Conservation (phyloP, 2,113 vertebrate species). For the Pseudonaja textilis region DNA sequence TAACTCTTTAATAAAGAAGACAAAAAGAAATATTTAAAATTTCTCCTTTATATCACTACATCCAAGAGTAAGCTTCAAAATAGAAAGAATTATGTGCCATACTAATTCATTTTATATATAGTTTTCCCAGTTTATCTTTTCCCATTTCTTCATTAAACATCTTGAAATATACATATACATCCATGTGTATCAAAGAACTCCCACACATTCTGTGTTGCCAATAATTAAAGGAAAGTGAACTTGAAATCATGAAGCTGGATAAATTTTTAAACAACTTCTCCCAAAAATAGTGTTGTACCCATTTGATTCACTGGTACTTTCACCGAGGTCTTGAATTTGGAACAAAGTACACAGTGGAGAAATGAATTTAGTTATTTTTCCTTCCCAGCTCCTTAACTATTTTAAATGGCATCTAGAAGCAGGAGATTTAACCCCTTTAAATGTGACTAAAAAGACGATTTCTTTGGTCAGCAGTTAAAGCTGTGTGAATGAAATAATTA, state of each 20-base stretch:
- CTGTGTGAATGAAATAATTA: slow-evolving; percentile 75
- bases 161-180: background rate
- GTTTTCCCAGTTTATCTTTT: background rate
- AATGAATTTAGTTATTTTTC: slow-evolving; percentile 66
- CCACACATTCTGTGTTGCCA: slow-evolving; percentile 12
- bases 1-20: background rate
- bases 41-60: background rate
- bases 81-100: background rate
- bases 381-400: slow-evolving; percentile 69
- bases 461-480: slow-evolving; percentile 73
- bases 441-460: slow-evolving; percentile 75
- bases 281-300: slow-evolving; percentile 57
- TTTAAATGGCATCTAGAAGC: slow-evolving; percentile 70
- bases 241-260: slow-evolving; percentile 31
- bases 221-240: slow-evolving; percentile 23
- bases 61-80: background rate
- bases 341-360: slow-evolving; percentile 62
- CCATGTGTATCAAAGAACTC: slow-evolving; percentile 17
- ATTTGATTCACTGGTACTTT: slow-evolving; percentile 65
- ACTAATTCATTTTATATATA: background rate
- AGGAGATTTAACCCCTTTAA: slow-evolving; percentile 73
- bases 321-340: slow-evolving; percentile 61
- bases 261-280: slow-evolving; percentile 18
- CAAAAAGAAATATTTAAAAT: background rate
- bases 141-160: background rate